Conservation (phyloP, 2,888 invertebrate genomes). For the Stomorhina lunata region DNA sequence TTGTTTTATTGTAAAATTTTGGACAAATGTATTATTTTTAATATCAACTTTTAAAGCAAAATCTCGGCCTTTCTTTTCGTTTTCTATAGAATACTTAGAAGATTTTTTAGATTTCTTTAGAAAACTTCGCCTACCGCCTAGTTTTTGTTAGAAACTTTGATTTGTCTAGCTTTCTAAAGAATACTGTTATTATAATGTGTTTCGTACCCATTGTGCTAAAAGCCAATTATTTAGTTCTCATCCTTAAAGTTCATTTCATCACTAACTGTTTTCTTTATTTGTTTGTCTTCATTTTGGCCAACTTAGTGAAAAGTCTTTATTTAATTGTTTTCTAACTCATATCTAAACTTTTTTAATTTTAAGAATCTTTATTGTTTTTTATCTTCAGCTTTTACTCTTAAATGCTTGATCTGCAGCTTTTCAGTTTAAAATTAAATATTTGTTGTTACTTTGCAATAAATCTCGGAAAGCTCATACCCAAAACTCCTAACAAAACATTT, state of each 20-base stretch:
- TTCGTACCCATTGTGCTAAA: background rate
- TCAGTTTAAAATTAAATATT: constrained; percentile 53
- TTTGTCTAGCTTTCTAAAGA: too few species aligned
- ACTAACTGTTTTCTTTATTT: background rate
- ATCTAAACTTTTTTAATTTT: constrained; percentile 28
- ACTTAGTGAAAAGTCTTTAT: background rate
- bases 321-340: constrained; percentile 29
- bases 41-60: too few species aligned
- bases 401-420: background rate
- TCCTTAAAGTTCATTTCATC: constrained; percentile 6
- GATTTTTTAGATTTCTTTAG: too few species aligned
- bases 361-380: constrained; percentile 7
- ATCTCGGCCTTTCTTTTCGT: too few species aligned
- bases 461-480: constrained; percentile 1
- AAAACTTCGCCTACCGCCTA: too few species aligned
- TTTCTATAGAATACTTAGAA: too few species aligned
- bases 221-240: constrained; percentile 34
- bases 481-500: background rate
- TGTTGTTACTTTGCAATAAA: constrained; percentile 17
- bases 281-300: constrained; percentile 20
- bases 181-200: too few species aligned
- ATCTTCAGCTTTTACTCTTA: background rate
- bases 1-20: too few species aligned
- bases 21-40: too few species aligned
- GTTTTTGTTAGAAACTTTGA: too few species aligned